Base-by-base conservation (phyloP, 2,113 vertebrate genomes). In the Alces alces region DNA sequence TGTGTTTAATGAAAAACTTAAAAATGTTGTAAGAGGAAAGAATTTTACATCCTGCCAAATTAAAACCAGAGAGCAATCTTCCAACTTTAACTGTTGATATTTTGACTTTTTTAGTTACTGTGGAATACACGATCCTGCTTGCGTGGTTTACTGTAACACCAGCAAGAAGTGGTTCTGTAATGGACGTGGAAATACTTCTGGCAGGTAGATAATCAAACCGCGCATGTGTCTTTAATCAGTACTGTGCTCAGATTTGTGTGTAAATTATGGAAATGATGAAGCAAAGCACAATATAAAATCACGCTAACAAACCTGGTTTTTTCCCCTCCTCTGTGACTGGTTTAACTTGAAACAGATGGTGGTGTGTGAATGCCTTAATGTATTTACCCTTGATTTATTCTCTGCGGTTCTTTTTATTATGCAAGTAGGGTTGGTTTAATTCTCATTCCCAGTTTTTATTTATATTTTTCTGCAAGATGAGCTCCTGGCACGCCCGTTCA, bases 161-260 rank as follows among this genome's bases (percentile, higher is more conserved):
- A 99, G 99, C 99, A 99, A 99, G 98, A 99, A 99, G 98, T 99
- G 99, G 99, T 99, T 99, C 99, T 99, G 99, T 94, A 99, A 99
- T 0, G 99, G 99, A 9, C 99, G 99, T 97, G 99, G 99, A 0
- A 99, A 99, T 97, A 99, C 99, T 84, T 99, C 99, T 96, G 99
- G 99, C 99, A 99, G 99, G 99, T 99, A 97, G 97, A 55, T 10
- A 10, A 12, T 7, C 87, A 10, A 21, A 3, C 8, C 0, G 0
- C 3, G 55, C 80, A 66, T 89, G 78, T 89, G 89, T 89, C 95
- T 95, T 95, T 91, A 86, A 93, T 91, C 96, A 98, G 79, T 2
- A 10, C 73, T 95, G 45, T 45, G 73, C 64, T 97, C 79, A 30
- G 88, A 61, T 83, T 84, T 86, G 93, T 76, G 70, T 96, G 92